Evolutionary conservation across 2,888 invertebrate species (phyloP), one percentile per base, ranked within the genome.

Genomic region (Clitarchus hookeri): DNA sequence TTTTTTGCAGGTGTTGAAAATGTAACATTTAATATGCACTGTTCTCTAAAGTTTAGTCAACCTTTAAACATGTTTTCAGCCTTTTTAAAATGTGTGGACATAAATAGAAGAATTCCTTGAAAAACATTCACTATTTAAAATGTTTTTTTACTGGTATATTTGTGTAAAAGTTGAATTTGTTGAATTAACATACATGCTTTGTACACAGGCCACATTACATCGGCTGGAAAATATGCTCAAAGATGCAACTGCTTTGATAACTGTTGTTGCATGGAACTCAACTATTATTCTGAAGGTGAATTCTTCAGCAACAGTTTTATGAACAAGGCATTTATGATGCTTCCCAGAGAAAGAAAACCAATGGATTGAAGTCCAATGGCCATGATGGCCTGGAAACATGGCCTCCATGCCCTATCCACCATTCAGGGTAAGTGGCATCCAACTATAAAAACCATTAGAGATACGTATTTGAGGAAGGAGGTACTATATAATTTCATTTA

Each of bases 301-400:
- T 65, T 65, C n/a, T 65, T 65, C 8, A n/a, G n/a, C 16, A 23
- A 65, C n/a, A n/a, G 65, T 65, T 65, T 23, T 65, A 19, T 65
- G 16, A n/a, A 65, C 65, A 16, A 16, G 19, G 65, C n/a, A 65
- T 65, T 65, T 65, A n/a, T 19, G 19, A 23, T 65, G 65, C 65
- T 65, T 65, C 65, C 65, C 19, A 65, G 65, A 65, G 65, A 65
- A 65, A 65, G 65, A 65, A n/a, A 65, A 23, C 65, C 65, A n/a
- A 65, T 65, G 65, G n/a, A 65, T 19, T 65, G 65, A 65, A 65
- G 65, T 19, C 65, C 19, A 23, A 23, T 65, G 23, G 65, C 65
- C 65, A 65, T 65, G 65, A 65, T 65, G 65, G 65, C 65, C 65
- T 11, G 6, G 65, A 65, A 65, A n/a, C 65, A 65, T 65, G 65